phyloP scores from a whole-genome alignment of 2,888 invertebrate genomes.

The Hypomecis atomaria region DNA sequence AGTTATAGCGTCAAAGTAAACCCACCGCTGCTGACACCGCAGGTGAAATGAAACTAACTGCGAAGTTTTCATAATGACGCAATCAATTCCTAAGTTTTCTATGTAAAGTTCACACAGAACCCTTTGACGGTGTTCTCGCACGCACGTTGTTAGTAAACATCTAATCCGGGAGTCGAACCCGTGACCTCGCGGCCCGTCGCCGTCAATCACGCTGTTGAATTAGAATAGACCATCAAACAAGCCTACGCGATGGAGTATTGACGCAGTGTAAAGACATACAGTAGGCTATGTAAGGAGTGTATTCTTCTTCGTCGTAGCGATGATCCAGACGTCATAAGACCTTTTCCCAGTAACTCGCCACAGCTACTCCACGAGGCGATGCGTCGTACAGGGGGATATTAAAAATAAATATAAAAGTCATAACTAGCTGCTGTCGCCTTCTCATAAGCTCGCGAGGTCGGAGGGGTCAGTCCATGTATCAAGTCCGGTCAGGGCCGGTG shows the following conservation, averaged over 20 bases:
- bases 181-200: conserved; percentile 30
- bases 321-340: too few relatives aligned
- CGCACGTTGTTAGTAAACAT: conserved; percentile 32
- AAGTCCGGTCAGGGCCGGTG: too few relatives aligned
- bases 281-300: conserved; percentile 1
- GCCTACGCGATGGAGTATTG: conserved; percentile 25
- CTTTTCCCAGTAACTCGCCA: too few relatives aligned
- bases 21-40: too few relatives aligned
- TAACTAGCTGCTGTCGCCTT: too few relatives aligned
- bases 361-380: too few relatives aligned
- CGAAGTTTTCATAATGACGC: conserved; percentile 4
- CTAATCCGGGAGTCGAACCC: conserved; percentile 34
- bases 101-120: conserved; percentile 15
- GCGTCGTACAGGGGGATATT: too few relatives aligned
- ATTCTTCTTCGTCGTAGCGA: too few relatives aligned
- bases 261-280: conserved; percentile 15
- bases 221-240: conserved; percentile 34
- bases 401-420: too few relatives aligned
- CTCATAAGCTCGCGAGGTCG: too few relatives aligned
- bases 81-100: conserved; percentile 15
- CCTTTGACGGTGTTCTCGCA: conserved; percentile 12
- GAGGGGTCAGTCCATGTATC: too few relatives aligned
- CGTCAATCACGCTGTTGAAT: conserved; percentile 33
- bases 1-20: too few relatives aligned
- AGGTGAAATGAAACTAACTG: background rate